phyloP scores from a whole-genome alignment of 2,888 invertebrate genomes.

The Hypolimnas misippus region DNA sequence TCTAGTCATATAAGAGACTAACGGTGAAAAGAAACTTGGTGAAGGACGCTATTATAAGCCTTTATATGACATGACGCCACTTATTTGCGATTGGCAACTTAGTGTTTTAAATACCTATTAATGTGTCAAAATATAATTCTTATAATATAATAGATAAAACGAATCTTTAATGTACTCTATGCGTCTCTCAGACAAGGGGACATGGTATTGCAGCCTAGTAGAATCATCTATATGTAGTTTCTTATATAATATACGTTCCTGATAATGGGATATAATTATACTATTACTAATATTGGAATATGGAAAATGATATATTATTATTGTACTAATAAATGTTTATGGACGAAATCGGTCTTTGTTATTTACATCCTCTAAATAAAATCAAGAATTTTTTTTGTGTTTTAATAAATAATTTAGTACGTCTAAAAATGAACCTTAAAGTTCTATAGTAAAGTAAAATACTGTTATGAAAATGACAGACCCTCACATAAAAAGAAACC shows the following conservation, averaged over 20 bases:
- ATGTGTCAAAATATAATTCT: slow-evolving; percentile 72
- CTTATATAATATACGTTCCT: slow-evolving; percentile 70
- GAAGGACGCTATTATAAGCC: slow-evolving; percentile 82
- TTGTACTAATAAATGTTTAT: slow-evolving; percentile 84
- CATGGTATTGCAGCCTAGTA: slow-evolving; percentile 78
- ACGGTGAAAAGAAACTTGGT: slow-evolving; percentile 79
- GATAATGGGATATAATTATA: slow-evolving; percentile 69
- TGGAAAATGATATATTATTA: slow-evolving; percentile 71
- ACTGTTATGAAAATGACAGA: slow-evolving; percentile 3
- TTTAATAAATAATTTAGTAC: too few species aligned
- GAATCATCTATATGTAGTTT: slow-evolving; percentile 79
- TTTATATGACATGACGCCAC: slow-evolving; percentile 71
- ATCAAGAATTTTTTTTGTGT: too few species aligned
- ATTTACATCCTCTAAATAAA: slow-evolving; percentile 29
- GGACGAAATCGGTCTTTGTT: slow-evolving; percentile 58
- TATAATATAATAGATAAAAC: slow-evolving; percentile 61
- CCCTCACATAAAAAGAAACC: not conserved
- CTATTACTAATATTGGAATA: slow-evolving; percentile 76
- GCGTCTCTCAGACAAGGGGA: slow-evolving; percentile 74
- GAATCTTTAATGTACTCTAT: slow-evolving; percentile 72
- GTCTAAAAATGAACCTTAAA: too few species aligned
- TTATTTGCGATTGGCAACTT: slow-evolving; percentile 82
- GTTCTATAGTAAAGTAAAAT: not conserved
- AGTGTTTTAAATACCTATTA: slow-evolving; percentile 71
- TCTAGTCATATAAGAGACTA: slow-evolving; percentile 76